Evolutionary conservation across 2,113 vertebrate species (phyloP), one percentile per base, ranked within the genome.

Genomic region (Axis porcinus): DNA sequence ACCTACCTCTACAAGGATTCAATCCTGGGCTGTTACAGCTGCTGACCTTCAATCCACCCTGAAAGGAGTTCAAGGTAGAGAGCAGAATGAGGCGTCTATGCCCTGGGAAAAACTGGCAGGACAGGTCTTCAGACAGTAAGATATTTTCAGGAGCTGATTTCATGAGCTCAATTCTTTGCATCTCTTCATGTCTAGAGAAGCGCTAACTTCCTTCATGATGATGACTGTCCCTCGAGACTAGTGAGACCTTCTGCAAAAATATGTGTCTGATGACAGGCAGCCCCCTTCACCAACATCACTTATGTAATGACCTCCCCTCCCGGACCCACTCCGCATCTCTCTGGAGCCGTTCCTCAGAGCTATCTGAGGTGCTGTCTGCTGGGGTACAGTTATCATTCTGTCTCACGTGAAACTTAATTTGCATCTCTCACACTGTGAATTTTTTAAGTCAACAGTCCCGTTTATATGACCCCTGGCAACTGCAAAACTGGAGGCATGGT

Each of bases 261-360:
- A 23, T 0, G 1, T 67, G n/a, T 70, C 23, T 40, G n/a, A 40
- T 23, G n/a, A 40, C 67, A 70, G 10, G 67, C 67, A 70, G 19
- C 10, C 67, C 67, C 67, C 19, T 70, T 70, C n/a, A 36, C 67
- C n/a, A 40, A 70, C 40, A 70, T 70, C 67, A 70, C n/a, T 40
- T 23, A 21, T 23, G 23, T 70, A 12, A 40, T 40, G 67, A 36
- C 67, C n/a, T 70, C 67, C n/a, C 67, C 67, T 3, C 10, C n/a
- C 19, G 2, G 5, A 23, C 10, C 10, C 67, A 40, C 10, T 40
- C 67, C 0, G 0, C 19, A 70, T 23, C 67, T 70, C 10, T 40
- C 3, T 40, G n/a, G 9, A 70, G 67, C 67, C 23, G 1, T 70
- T 70, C 40, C n/a, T 70, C 67, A 70, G 19, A 40, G 19, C 67